Evolutionary conservation across 2,113 vertebrate genomes (phyloP).

Genomic region (Hippocampus comes): DNA sequence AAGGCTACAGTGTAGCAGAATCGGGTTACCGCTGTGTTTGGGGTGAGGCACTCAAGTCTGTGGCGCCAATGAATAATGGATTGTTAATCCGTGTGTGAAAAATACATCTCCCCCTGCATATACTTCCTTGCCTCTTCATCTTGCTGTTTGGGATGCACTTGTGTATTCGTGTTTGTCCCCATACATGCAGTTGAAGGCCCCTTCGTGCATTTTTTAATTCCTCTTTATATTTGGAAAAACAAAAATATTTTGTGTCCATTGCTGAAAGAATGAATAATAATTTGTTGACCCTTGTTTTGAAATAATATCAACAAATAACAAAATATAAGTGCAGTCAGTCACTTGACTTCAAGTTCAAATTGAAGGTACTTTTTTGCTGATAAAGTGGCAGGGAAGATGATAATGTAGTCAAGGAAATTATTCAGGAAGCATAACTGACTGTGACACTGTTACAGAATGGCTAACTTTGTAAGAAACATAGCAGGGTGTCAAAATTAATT

Average conservation of each 20-base stretch:
- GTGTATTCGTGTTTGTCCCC: constrained; percentile 1
- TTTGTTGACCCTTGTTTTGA: constrained; percentile 35
- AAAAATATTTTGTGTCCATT: neutral
- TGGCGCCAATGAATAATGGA: constrained; percentile 48
- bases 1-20: constrained; percentile 13
- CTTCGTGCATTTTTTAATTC: neutral
- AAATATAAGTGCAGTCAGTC: neutral
- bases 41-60: constrained; percentile 34
- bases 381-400: no score
- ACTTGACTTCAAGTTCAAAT: neutral
- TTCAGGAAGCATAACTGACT: no score
- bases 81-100: constrained; percentile 47
- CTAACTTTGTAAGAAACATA: no score
- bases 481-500: no score
- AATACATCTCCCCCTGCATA: constrained; percentile 26
- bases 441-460: no score
- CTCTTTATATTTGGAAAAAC: constrained; percentile 11
- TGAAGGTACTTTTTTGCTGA: no score
- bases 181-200: neutral
- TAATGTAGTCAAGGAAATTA: no score
- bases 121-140: constrained; percentile 1
- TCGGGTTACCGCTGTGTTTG: constrained; percentile 42
- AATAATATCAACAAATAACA: constrained; percentile 13
- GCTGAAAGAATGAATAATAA: constrained; percentile 3
- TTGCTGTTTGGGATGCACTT: neutral